Evolutionary conservation across 2,888 invertebrate species (phyloP).

Genomic region (Mesochorus sp.): DNA sequence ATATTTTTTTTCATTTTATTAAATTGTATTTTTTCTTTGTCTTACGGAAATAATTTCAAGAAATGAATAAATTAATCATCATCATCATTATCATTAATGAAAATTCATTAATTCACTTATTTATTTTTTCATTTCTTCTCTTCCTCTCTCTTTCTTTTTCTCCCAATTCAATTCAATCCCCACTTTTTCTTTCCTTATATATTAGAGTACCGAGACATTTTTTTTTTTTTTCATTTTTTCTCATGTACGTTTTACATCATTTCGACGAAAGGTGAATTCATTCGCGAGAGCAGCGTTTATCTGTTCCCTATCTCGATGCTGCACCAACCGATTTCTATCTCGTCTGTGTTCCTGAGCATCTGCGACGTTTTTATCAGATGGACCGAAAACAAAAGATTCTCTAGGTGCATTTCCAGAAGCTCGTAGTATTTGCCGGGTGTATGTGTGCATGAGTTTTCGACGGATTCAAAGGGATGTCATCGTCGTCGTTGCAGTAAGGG

Average conservation of each 20-base stretch:
- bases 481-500: slow-evolving; percentile 40
- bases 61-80: too few species aligned
- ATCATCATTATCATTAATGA: too few species aligned
- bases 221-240: neutral
- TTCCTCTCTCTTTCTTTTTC: too few species aligned
- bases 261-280: slow-evolving; percentile 4
- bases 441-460: neutral
- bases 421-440: neutral
- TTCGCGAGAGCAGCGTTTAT: slow-evolving; percentile 8
- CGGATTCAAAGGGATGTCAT: slow-evolving; percentile 46
- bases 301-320: neutral
- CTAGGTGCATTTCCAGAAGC: slow-evolving; percentile 32
- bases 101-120: too few species aligned
- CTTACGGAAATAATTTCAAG: too few species aligned
- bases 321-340: neutral
- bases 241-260: neutral
- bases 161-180: too few species aligned
- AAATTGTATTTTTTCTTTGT: too few species aligned
- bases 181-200: too few species aligned
- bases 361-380: slow-evolving; percentile 50
- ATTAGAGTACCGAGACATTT: too few species aligned
- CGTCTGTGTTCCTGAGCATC: neutral
- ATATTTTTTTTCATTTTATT: neutral
- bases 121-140: too few species aligned
- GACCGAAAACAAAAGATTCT: slow-evolving; percentile 50